Evolutionary conservation across 2,797 vertebrate species (phyloP).

Genomic region (Ceryle rudis): DNA sequence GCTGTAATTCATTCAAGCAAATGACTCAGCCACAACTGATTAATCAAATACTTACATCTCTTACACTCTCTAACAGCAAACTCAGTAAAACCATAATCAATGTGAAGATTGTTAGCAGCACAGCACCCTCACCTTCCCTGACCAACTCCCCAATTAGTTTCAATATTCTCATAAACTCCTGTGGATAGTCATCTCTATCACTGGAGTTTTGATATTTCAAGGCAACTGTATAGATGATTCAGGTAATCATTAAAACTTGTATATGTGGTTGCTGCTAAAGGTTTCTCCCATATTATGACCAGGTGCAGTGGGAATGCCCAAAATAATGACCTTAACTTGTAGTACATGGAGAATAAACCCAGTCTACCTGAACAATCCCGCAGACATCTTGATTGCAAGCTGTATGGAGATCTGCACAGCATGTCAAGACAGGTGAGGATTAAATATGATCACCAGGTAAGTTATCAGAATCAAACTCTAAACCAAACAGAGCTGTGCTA

Average conservation of each 20-base stretch:
- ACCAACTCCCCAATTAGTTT: not conserved
- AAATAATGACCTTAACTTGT: not conserved
- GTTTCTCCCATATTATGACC: not conserved
- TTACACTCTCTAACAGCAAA: not conserved
- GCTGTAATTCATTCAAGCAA: not conserved
- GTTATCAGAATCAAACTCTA: not conserved
- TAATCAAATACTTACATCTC: conserved; percentile 1
- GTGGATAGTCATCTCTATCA: not conserved
- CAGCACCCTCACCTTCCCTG: accelerated
- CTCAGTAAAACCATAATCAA: not conserved
- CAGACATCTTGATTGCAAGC: accelerated
- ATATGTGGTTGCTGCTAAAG: not conserved
- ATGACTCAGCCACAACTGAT: not conserved
- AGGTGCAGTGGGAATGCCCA: not conserved
- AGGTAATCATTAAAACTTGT: not conserved
- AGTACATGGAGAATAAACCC: not conserved
- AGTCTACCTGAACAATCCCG: not conserved
- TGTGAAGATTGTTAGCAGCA: not conserved
- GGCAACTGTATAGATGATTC: not conserved
- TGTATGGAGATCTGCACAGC: not conserved
- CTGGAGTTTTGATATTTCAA: not conserved
- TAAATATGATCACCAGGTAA: not conserved
- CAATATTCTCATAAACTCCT: not conserved
- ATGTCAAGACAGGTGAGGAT: not conserved
- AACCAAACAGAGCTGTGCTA: not conserved